Conservation (phyloP, 2,113 vertebrate species). For the Paralichthys olivaceus region DNA sequence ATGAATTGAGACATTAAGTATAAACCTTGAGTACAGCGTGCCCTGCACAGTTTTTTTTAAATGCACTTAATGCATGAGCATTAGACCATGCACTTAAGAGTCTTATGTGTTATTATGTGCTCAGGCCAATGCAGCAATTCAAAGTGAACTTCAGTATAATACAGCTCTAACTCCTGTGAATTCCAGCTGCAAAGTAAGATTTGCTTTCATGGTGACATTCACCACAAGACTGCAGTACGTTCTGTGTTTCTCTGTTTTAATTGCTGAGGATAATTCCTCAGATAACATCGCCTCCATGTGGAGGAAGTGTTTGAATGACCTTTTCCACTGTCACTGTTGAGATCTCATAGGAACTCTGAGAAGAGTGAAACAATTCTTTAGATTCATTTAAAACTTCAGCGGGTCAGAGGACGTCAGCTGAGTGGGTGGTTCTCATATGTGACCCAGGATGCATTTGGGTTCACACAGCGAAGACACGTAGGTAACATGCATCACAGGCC, state of each 20-base stretch:
- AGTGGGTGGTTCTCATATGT: too few relatives aligned
- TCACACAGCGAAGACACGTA: too few relatives aligned
- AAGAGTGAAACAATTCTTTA: neutral
- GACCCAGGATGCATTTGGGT: too few relatives aligned
- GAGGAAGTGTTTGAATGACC: neutral
- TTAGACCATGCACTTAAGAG: too few relatives aligned
- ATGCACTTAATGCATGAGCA: too few relatives aligned
- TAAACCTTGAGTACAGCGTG: too few relatives aligned
- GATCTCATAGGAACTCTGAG: neutral
- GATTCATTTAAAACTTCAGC: too few relatives aligned
- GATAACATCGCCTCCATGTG: neutral
- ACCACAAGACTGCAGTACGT: neutral
- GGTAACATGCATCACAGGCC: too few relatives aligned
- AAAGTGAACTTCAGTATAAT: neutral
- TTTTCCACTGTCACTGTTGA: neutral
- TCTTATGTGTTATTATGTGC: too few relatives aligned
- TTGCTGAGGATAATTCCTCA: neutral
- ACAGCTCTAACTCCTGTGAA: neutral
- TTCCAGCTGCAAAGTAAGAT: neutral
- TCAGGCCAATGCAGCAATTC: neutral
- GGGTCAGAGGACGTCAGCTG: too few relatives aligned
- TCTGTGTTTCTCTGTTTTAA: slow-evolving; percentile 1
- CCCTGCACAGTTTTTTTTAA: too few relatives aligned
- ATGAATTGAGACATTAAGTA: too few relatives aligned
- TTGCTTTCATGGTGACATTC: neutral